Base-by-base conservation (phyloP, 2,113 vertebrate genomes). In the Cynoglossus semilaevis region DNA sequence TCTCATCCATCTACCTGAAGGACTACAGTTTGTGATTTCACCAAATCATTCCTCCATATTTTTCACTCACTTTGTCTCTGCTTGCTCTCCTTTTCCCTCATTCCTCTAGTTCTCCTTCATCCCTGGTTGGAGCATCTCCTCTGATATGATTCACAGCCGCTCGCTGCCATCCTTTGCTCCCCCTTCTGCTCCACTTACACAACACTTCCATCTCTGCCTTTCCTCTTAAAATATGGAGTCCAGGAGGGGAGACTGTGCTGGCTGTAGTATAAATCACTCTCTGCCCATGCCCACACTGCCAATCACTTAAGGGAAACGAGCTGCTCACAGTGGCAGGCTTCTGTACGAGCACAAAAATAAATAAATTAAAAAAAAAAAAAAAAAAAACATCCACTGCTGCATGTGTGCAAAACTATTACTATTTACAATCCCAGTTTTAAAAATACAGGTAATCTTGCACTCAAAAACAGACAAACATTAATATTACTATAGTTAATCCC, bases 221-320 rank as follows among this genome's bases (percentile, higher is more conserved):
- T 53, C 46, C 61, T 58, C 46, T 45, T 42, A 45, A 55, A 48
- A 62, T 70, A 29, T 29, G 22, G 22, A 29, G 22, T 80, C 72
- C 74, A 63, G 44, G 44, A 61, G 71, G 59, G 53, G 70, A 68
- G 51, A 37, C 29, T 29, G 63, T 43, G 53, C 50, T 58, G 61
- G 80, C 62, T 70, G 65, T 50, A 19, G 64, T 48, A 76, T 85
- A 79, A 82, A 83, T 83, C 77, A 77, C 40, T 75, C 51, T 15
- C 47, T 36, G 38, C 49, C 55, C 71, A 77, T 38, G 56, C 67
- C 52, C n/a, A 41, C 52, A 51, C 52, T 64, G 74, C 61, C 78
- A 80, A 75, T 85, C 82, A 76, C 71, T 81, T 79, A 67, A 76
- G 58, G 79, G 70, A 63, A 72, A 79, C 66, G 75, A 59, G 74